phyloP scores from a whole-genome alignment of 1,140 invertebrate genomes.

The Brachionus rubens region DNA sequence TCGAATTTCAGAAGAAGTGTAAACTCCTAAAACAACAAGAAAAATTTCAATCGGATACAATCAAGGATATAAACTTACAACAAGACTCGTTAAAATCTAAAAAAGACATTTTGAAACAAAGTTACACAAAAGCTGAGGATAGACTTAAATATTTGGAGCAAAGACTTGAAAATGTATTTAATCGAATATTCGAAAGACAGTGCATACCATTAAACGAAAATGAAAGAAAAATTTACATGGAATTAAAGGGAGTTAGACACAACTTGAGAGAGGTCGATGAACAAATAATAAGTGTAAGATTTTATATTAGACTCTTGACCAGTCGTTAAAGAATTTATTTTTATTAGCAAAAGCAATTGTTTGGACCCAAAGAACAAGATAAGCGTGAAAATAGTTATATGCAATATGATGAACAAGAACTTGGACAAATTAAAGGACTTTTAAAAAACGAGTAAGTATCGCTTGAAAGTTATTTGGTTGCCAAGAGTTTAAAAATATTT shows the following conservation, averaged over 20 bases:
- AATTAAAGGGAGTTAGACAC: background rate
- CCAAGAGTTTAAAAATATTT: background rate
- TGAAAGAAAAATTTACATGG: background rate
- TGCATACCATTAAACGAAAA: background rate
- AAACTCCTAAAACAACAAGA: constrained; percentile 13
- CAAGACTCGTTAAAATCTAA: background rate
- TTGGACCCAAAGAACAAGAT: background rate
- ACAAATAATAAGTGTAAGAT: background rate
- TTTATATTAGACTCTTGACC: too few relatives aligned
- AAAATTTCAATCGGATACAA: constrained; percentile 20
- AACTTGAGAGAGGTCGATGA: background rate
- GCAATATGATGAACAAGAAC: background rate
- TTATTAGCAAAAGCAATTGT: background rate
- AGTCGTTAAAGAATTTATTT: too few relatives aligned
- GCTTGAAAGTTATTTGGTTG: background rate
- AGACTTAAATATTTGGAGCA: background rate
- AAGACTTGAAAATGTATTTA: background rate
- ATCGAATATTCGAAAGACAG: background rate
- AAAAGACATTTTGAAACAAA: background rate
- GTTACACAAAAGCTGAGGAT: background rate
- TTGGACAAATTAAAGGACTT: background rate
- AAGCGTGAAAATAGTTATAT: background rate
- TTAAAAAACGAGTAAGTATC: constrained; percentile 8
- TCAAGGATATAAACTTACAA: background rate
- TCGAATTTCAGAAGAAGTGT: constrained; percentile 9